Base-by-base conservation (phyloP, 2,888 invertebrate genomes). In the Morinoia aosen region DNA sequence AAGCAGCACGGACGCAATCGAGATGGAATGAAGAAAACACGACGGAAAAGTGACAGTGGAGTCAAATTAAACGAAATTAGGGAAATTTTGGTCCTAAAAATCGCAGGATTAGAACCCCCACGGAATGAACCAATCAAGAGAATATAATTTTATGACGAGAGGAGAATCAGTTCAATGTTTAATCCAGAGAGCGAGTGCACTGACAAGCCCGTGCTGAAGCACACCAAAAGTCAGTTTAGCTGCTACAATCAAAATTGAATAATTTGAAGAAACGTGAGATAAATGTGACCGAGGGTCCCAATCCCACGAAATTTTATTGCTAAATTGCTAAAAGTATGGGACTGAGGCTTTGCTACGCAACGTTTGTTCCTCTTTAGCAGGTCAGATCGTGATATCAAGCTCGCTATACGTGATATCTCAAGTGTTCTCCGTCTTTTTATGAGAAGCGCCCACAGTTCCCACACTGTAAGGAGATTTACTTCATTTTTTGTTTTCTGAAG, bases 221-320 rank as follows among this genome's bases (percentile, higher is more conserved):
- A 12, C 76, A 76, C 76, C 76, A 10, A 33, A 76, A 33, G 48
- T 48, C 48, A 33, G 76, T 33, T 33, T 76, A 16, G 76, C 33
- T 76, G 76, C 33, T 10, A 76, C 76, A 76, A 76, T 76, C 76
- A 76, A 76, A 33, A 76, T 61, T 76, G 76, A 76, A 76, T 76
- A 76, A 76, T 76, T 76, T 76, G 25, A 76, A 76, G 76, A 76
- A 76, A 76, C 76, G 76, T 76, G 76, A 76, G 76, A 76, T 76
- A 76, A 76, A 76, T 33, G 76, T 76, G 76, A 33, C 76, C 76
- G 76, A 76, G 33, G 76, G 25, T 76, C 76, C 76, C 25, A 76
- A 76, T 76, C 25, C 76, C 76, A 33, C 76, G 76, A 76, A 33
- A 76, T 76, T 76, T 76, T 76, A 76, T 76, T 25, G 76, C 76